phyloP scores from a whole-genome alignment of 2,888 invertebrate species.

The Formica aserva region DNA sequence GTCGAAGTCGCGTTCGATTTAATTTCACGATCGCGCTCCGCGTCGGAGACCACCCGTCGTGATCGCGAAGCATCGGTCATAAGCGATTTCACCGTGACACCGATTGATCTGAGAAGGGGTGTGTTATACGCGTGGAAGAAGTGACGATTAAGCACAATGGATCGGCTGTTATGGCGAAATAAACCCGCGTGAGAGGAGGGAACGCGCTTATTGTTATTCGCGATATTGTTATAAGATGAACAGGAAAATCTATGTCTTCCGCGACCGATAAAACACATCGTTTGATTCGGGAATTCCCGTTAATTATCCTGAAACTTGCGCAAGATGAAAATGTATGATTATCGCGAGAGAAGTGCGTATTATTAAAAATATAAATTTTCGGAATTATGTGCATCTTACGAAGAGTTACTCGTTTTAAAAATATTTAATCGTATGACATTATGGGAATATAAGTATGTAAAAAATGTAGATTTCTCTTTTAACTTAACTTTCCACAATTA shows the following conservation, averaged over 20 bases:
- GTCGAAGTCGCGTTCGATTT: slow-evolving; percentile 61
- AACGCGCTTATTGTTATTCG: slow-evolving; percentile 12
- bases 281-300: neutral
- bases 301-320: neutral
- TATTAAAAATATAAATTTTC: slow-evolving; percentile 9
- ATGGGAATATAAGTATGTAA: neutral
- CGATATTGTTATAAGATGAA: neutral
- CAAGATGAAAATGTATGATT: slow-evolving; percentile 18
- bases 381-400: neutral
- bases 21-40: slow-evolving; percentile 57
- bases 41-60: slow-evolving; percentile 59
- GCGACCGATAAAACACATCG: neutral
- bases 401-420: neutral
- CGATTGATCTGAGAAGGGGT: slow-evolving; percentile 44
- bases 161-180: slow-evolving; percentile 57
- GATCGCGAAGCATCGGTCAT: slow-evolving; percentile 27
- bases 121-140: slow-evolving; percentile 15
- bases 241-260: slow-evolving; percentile 18
- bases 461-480: neutral
- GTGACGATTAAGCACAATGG: slow-evolving; percentile 64
- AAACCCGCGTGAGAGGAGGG: slow-evolving; percentile 28
- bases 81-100: slow-evolving; percentile 52
- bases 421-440: neutral
- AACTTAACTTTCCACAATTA: neutral
- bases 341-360: neutral